A percentile compares a stretch with the other conserved stretches of the same genome.
phyloP scores from a whole-genome alignment of 2,888 invertebrate species.

The Cryptophagus acutangulus region DNA sequence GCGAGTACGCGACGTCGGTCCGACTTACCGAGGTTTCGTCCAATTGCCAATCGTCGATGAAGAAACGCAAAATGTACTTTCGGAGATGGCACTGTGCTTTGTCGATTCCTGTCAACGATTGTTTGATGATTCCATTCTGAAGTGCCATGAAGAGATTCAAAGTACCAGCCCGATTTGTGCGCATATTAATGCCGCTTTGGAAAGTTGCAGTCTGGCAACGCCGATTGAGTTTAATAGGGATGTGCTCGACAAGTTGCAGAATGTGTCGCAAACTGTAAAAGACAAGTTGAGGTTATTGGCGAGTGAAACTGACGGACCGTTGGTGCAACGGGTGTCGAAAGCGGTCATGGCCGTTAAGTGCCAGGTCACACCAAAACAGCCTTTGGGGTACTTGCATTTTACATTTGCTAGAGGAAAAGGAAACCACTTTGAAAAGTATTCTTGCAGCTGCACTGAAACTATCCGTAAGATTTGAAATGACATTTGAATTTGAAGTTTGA shows the following conservation, averaged over 20 bases:
- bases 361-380: slow-evolving; percentile 60
- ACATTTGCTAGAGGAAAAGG: slow-evolving; percentile 54
- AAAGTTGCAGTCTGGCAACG: slow-evolving; percentile 57
- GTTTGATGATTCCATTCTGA: slow-evolving; percentile 53
- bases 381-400: slow-evolving; percentile 66
- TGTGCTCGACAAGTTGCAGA: slow-evolving; percentile 52
- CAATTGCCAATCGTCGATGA: slow-evolving; percentile 50
- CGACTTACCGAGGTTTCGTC: slow-evolving; percentile 70
- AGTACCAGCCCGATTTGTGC: slow-evolving; percentile 42
- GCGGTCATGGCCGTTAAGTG: slow-evolving; percentile 68
- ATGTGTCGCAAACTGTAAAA: slow-evolving; percentile 55
- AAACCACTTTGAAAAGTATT: slow-evolving; percentile 47
- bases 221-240: slow-evolving; percentile 58
- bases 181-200: slow-evolving; percentile 62
- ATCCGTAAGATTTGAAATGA: slow-evolving; percentile 1
- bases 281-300: slow-evolving; percentile 57
- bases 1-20: slow-evolving; percentile 61
- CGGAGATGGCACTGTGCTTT: slow-evolving; percentile 51
- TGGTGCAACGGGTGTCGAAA: slow-evolving; percentile 67
- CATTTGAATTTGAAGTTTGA: not conserved
- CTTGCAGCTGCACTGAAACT: slow-evolving; percentile 34
- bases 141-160: slow-evolving; percentile 50
- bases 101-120: slow-evolving; percentile 55
- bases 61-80: slow-evolving; percentile 27
- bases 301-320: slow-evolving; percentile 56